phyloP scores from a whole-genome alignment of 2,797 vertebrate genomes.

The Macropus fuliginosus region DNA sequence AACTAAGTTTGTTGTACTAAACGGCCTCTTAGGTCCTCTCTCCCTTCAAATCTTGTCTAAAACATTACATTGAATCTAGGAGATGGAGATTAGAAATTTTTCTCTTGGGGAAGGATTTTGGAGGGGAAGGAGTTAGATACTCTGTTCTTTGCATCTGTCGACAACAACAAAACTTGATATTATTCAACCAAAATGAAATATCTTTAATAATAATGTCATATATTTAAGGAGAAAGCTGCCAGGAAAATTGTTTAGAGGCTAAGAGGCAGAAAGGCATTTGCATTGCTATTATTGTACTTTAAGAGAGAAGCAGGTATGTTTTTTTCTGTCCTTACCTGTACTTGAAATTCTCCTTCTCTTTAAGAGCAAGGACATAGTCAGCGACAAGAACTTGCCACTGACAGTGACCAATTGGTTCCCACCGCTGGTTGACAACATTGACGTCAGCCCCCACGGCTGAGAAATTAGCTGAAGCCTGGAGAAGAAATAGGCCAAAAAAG shows the following conservation, averaged over 20 bases:
- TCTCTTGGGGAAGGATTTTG: not conserved
- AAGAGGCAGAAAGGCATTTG: slow-evolving; percentile 57
- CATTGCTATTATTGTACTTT: slow-evolving; percentile 64
- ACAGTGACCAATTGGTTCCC: slow-evolving; percentile 76
- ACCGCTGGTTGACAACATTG: slow-evolving; percentile 80
- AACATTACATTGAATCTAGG: not conserved
- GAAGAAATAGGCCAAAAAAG: slow-evolving; percentile 79
- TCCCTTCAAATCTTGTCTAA: not conserved
- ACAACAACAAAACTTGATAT: not conserved
- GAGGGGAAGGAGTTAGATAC: not conserved
- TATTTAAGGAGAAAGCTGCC: not conserved
- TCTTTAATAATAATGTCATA: slow-evolving; percentile 15
- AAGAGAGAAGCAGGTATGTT: slow-evolving; percentile 50
- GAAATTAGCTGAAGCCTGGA: slow-evolving; percentile 82
- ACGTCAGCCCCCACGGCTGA: slow-evolving; percentile 82
- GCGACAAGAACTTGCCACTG: slow-evolving; percentile 44
- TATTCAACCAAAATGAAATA: not conserved
- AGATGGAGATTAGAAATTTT: not conserved
- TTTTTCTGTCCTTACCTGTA: not conserved
- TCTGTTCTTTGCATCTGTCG: not conserved
- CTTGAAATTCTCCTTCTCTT: not conserved
- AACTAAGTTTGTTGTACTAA: not conserved
- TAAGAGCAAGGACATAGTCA: not conserved
- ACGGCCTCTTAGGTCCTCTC: not conserved
- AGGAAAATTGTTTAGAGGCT: slow-evolving; percentile 39